Evolutionary conservation across 1,140 invertebrate genomes (phyloP).

Genomic region (Sycophaga agraensis): DNA sequence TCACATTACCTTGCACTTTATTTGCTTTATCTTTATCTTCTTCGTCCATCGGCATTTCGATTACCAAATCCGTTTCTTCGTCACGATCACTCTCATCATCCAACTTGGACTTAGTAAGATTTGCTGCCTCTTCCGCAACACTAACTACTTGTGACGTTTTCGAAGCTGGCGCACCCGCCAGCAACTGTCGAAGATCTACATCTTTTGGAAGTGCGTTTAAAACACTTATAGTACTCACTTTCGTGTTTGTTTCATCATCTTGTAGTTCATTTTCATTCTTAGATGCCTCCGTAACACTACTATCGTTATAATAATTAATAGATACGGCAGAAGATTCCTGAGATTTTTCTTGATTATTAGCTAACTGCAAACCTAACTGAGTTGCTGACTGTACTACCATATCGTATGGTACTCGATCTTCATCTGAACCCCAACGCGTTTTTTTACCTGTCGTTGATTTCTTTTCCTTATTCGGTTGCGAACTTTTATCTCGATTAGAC

Average conservation of each 20-base stretch:
- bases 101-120: constrained; percentile 45
- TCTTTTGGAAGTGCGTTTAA: constrained; percentile 28
- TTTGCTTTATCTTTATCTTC: constrained; percentile 38
- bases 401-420: constrained; percentile 54
- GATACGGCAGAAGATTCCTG: background rate
- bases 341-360: constrained; percentile 5
- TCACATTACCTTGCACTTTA: constrained; percentile 31
- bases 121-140: constrained; percentile 49
- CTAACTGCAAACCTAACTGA: constrained; percentile 40
- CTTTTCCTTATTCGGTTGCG: constrained; percentile 37
- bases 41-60: constrained; percentile 51
- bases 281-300: constrained; percentile 50
- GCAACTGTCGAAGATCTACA: constrained; percentile 47
- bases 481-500: constrained; percentile 36
- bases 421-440: constrained; percentile 55
- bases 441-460: constrained; percentile 46
- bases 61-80: constrained; percentile 50
- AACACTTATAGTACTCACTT: background rate
- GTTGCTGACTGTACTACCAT: constrained; percentile 52
- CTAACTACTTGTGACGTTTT: constrained; percentile 44
- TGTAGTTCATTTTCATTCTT: constrained; percentile 48
- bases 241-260: constrained; percentile 36
- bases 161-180: constrained; percentile 31
- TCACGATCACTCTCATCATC: constrained; percentile 56
- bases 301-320: constrained; percentile 49